Evolutionary conservation across 37 sponge, comb jelly and placozoan species (phyloP), one percentile per base, ranked within the genome.

Genomic region (Haliclona indistincta): DNA sequence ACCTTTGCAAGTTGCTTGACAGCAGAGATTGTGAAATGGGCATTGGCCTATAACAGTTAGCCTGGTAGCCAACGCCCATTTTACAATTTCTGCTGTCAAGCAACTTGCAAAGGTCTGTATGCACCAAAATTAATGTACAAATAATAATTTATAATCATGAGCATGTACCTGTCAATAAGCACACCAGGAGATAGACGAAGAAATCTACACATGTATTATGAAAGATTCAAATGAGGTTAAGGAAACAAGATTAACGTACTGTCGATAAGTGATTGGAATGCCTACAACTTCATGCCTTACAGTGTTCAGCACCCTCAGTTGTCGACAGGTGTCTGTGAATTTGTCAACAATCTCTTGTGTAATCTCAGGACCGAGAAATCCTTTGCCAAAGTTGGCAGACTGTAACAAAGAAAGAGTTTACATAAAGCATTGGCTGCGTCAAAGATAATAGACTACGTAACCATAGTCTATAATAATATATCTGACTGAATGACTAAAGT

Each of bases 241-340:
- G 51, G 63, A 20, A 25, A 54, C 49, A 28, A 22, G 60, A 6
- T 23, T 17, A 23, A 73, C 28, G 4, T 19, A 95, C 95, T 97
- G 95, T 71, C 74, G 63, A 55, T 81, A 79, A 23, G 94, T 95
- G 38, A 95, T 73, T 15, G 96, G 96, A 20, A 95, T 87, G 35
- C 94, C 96, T 35, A 99, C 81, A 10, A 65, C 55, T 6, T 43
- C 40, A 5, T 70, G 30, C 30, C 91, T 75, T 53, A 99, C 72
- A 58, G 66, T 80, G 66, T 99, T 99, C 35, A 99, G 80, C 4
- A 99, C 94, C 10, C 96, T 65, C 43, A 99, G 83, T 19, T 84
- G 69, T 13, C 89, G 86, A 56, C 79, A 76, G 19, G 62, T 85
- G 35, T 75, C 78, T 26, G 81, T 64, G 77, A 91, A 91, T 33